Evolutionary conservation across 2,888 invertebrate species (phyloP).

Genomic region (Branchellion lobata): DNA sequence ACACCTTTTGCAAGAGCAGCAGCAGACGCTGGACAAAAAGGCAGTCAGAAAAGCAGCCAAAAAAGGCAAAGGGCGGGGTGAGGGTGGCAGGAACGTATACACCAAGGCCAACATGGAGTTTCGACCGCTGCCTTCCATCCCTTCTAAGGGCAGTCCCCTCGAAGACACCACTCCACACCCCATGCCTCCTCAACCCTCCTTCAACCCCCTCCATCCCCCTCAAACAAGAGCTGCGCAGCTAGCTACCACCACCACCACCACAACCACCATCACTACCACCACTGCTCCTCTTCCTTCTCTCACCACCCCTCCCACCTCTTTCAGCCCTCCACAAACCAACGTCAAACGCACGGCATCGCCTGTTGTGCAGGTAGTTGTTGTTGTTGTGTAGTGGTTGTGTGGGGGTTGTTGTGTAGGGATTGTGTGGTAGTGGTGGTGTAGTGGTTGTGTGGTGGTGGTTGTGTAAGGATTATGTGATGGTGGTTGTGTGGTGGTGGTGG

Average conservation of each 20-base stretch:
- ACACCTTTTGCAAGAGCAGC: conserved; percentile 18
- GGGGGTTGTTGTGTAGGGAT: too few species aligned
- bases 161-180: not conserved
- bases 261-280: not conserved
- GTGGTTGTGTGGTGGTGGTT: too few species aligned
- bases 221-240: not conserved
- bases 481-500: too few species aligned
- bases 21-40: conserved; percentile 32
- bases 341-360: conserved; percentile 19
- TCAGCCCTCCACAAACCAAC: not conserved
- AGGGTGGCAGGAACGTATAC: conserved; percentile 48
- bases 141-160: conserved; percentile 10
- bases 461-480: too few species aligned
- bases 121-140: conserved; percentile 51
- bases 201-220: not conserved
- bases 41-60: conserved; percentile 12
- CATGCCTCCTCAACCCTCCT: not conserved
- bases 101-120: conserved; percentile 49
- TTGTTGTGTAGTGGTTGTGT: too few species aligned
- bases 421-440: too few species aligned
- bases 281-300: not conserved
- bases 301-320: not conserved
- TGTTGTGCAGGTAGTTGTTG: conserved; percentile 7
- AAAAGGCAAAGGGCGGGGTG: conserved; percentile 14
- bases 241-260: too few species aligned